Evolutionary conservation across 2,888 invertebrate species (phyloP), one percentile per base, ranked within the genome.

Genomic region (Philopedon plagiatum): DNA sequence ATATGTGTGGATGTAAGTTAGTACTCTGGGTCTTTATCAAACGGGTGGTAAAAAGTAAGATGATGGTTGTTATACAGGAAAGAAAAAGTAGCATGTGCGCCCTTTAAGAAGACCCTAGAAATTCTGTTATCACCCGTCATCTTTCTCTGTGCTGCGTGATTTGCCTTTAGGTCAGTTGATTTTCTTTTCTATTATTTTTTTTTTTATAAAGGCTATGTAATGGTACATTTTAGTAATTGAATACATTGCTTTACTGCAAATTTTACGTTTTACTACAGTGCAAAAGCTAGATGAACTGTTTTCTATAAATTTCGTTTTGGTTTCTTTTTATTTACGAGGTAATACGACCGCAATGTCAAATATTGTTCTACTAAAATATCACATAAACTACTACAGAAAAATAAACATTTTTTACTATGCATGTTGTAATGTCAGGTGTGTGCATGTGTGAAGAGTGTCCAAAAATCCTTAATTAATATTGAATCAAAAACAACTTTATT

Each of bases 81-180:
- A 89, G 88, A 89, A 87, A 90, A 90, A 89, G 88, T 78, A 73
- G 76, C 87, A 86, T 90, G 90, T 89, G 90, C 90, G 87, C 90
- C 91, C 89, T 91, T 91, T 90, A 91, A 91, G 91, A 91, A 90
- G 88, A 91, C 91, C 86, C 89, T 91, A 88, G 91, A 91, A 90
- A 89, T 91, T 87, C 89, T 91, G 87, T 88, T 91, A 88, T 90
- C 91, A 89, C 91, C 91, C 86, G 91, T 91, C 89, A 91, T 91
- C 89, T 91, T 91, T 90, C 90, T 91, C 87, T 91, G 90, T 89
- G 91, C 91, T 86, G 91, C 91, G 86, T 91, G 85, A 86, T 80
- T 80, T 80, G 73, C 80, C 78, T 79, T 81, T 85, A 85, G 85
- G 85, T 85, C 83, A 85, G 85, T 85, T 84, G 80, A 80, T 81